These are phyloP conservation scores for Orthosia gracilis DNA, from an alignment of 2,888 invertebrate genomes.

Conservation along the genomic window DNA sequence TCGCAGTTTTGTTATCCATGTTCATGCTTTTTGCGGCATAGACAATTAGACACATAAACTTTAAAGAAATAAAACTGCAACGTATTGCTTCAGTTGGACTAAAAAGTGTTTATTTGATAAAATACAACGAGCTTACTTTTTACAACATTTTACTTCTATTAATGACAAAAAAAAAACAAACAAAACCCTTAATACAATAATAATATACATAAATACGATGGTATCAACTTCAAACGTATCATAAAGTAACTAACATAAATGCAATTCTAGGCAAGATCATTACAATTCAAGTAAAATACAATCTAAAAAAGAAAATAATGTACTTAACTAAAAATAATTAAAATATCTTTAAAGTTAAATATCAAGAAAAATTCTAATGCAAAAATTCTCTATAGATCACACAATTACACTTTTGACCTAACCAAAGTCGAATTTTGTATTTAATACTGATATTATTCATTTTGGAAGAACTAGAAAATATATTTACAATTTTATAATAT, in stretches of 20 bases:
- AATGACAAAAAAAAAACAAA: constrained; percentile 90
- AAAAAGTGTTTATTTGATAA: constrained; percentile 92
- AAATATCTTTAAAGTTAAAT: constrained; percentile 84
- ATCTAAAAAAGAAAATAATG: constrained; percentile 80
- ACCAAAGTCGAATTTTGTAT: constrained; percentile 91
- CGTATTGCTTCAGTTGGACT: constrained; percentile 91
- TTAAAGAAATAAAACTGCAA: constrained; percentile 82
- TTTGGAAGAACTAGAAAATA: constrained; percentile 91
- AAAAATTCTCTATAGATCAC: constrained; percentile 89
- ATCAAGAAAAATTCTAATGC: constrained; percentile 84
- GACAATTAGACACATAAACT: not conserved
- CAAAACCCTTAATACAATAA: constrained; percentile 90
- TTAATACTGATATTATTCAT: constrained; percentile 89
- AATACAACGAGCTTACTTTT: constrained; percentile 92
- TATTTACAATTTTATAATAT: constrained; percentile 86
- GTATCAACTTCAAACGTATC: constrained; percentile 90
- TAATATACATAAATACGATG: constrained; percentile 91
- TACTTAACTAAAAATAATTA: constrained; percentile 77
- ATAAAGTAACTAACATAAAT: constrained; percentile 89
- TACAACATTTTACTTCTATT: constrained; percentile 91
- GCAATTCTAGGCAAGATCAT: constrained; percentile 91
- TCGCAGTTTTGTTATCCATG: not conserved
- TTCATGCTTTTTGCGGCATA: not conserved
- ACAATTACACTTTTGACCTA: constrained; percentile 90
- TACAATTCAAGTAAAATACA: constrained; percentile 85